Evolutionary conservation across 2,113 vertebrate species (phyloP).

Genomic region (Pteropus alecto): DNA sequence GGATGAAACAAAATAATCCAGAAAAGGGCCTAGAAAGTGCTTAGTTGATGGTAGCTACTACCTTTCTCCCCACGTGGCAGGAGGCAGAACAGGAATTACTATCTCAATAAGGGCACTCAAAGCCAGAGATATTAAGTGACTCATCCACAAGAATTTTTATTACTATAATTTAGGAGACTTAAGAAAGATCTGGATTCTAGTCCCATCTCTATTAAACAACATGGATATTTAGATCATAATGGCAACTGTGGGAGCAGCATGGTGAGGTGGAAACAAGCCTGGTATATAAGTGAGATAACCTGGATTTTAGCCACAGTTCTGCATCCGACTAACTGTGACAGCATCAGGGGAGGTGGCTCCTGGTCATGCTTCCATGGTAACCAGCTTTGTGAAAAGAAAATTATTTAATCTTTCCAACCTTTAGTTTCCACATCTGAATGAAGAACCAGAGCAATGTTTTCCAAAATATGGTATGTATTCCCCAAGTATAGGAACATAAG

Average conservation of each 20-base stretch:
- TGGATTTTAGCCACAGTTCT: not conserved
- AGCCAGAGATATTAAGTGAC: not conserved
- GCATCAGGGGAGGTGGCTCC: not conserved
- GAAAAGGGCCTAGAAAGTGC: not conserved
- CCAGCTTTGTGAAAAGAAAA: slow-evolving; percentile 32
- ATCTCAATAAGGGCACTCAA: not conserved
- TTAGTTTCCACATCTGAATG: slow-evolving; percentile 25
- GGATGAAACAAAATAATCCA: not conserved
- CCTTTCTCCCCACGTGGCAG: not conserved
- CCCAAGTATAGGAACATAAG: not conserved
- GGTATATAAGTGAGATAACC: not conserved
- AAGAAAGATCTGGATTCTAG: slow-evolving; percentile 21
- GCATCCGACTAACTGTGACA: slow-evolving; percentile 33
- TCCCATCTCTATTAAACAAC: not conserved
- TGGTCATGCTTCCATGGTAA: slow-evolving; percentile 23
- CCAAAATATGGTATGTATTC: slow-evolving; percentile 4
- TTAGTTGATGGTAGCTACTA: not conserved
- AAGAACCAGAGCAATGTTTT: slow-evolving; percentile 8
- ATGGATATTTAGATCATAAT: not conserved
- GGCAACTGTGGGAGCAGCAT: not conserved
- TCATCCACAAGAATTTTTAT: not conserved
- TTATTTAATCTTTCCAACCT: slow-evolving; percentile 43
- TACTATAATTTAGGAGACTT: slow-evolving; percentile 15
- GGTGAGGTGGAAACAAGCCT: not conserved
- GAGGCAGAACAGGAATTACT: not conserved